Percentiles rank a stretch among this genome's conserved stretches.
Evolutionary conservation across 2,888 invertebrate genomes (phyloP).

Genomic region (Sesamia inferens): DNA sequence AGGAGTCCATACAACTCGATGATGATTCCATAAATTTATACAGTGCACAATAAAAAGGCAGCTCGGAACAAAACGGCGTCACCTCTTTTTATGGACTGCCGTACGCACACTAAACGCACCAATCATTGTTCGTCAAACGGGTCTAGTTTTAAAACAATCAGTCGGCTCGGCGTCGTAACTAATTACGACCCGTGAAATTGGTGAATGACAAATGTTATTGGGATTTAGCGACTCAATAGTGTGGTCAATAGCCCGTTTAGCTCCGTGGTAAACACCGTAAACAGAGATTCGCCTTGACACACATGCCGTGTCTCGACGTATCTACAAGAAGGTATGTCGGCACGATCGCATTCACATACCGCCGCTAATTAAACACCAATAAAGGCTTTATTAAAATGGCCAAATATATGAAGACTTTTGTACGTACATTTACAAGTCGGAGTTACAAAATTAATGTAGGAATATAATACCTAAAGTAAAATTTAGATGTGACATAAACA

Average conservation of each 20-base stretch:
- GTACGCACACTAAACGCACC: constrained; percentile 73
- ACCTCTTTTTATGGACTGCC: constrained; percentile 84
- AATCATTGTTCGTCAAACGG: constrained; percentile 77
- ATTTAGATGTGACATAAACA: constrained; percentile 46
- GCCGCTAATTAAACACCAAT: constrained; percentile 82
- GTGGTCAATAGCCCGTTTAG: constrained; percentile 65
- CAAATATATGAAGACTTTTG: constrained; percentile 63
- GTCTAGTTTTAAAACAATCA: constrained; percentile 74
- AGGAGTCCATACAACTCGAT: constrained; percentile 88
- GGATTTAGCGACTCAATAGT: constrained; percentile 73
- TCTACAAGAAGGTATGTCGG: constrained; percentile 52
- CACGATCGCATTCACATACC: constrained; percentile 72
- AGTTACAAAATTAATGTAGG: constrained; percentile 68
- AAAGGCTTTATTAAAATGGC: constrained; percentile 78
- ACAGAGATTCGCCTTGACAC: constrained; percentile 81
- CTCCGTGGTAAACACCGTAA: constrained; percentile 65
- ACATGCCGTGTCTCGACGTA: constrained; percentile 65
- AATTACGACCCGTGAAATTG: constrained; percentile 82
- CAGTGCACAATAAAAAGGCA: constrained; percentile 87
- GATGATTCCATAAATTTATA: constrained; percentile 90
- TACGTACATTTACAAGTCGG: constrained; percentile 65
- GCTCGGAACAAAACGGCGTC: constrained; percentile 87
- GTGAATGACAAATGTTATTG: constrained; percentile 76
- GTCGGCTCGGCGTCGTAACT: constrained; percentile 54
- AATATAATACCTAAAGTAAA: constrained; percentile 50